Base-by-base conservation (phyloP, 2,888 invertebrate species). In the Ophion ellenae region DNA sequence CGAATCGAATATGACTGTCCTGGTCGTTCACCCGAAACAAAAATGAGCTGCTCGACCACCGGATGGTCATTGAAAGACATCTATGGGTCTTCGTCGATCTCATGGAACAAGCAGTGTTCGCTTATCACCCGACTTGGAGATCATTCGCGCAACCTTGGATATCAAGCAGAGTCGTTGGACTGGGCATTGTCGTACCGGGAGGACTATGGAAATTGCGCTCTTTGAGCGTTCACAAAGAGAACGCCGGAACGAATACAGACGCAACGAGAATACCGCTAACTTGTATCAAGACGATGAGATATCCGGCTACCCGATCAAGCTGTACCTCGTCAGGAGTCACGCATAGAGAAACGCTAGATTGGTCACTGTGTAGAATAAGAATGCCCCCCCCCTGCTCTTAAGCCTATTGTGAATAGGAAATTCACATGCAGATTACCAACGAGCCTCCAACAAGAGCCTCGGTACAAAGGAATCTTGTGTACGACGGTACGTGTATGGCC, bases 171-270 rank as follows among this genome's bases (percentile, higher is more conserved):
- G 91, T 90, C 88, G 91, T 90, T 86, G 88, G 89, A 92, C 90
- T 89, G 90, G 86, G 91, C 90, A 92, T 92, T 92, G 92, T 92
- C 90, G 89, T 87, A 47, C 77, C 79, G 84, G 80, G 80, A 86
- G 88, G 87, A 92, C 91, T 91, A 91, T 91, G 90, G 92, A 92
- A 90, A 92, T 92, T 92, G 91, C 92, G 89, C 91, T 91, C 91
- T 92, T 92, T 92, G 90, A 92, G 88, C 89, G 84, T 89, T 86
- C 87, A 92, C 91, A 92, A 92, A 91, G 87, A 83, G 77, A 77
- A 80, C 73, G 70, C 47, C 59, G 64, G 53, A 57, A 57, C 57
- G n/a, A 71, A 77, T 63, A 75, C 59, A 76, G 77, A 66, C 63
- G 32, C 74, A 63, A 63, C 40, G 20, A 57, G 53, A 79, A 69